phyloP scores from a whole-genome alignment of 2,113 vertebrate species.

The Carlito syrichta region DNA sequence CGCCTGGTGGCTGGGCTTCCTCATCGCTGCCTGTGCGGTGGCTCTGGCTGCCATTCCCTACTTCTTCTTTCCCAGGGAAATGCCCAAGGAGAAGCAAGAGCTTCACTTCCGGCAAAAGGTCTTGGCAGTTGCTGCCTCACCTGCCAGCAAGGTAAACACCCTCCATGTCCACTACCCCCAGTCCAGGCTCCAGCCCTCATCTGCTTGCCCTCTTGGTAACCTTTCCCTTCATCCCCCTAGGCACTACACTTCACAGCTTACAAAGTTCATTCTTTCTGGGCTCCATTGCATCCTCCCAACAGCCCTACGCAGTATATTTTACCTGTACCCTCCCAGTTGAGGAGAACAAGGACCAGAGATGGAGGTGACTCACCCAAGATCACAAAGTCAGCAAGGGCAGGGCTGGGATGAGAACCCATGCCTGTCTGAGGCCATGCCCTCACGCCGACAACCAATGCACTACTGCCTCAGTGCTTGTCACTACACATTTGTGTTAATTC shows the following conservation, averaged over 20 bases:
- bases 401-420: not conserved
- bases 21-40: constrained; percentile 87
- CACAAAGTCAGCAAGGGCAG: not conserved
- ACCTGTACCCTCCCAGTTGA: not conserved
- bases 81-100: constrained; percentile 86
- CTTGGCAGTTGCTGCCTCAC: not conserved
- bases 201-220: not conserved
- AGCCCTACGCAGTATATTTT: too few species aligned
- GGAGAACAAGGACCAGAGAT: not conserved
- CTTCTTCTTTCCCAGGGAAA: constrained; percentile 92
- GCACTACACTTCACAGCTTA: too few species aligned
- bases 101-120: constrained; percentile 26
- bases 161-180: fast-evolving
- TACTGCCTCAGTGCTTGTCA: not conserved
- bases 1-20: constrained; percentile 97
- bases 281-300: too few species aligned
- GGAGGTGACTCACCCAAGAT: not conserved
- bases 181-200: not conserved
- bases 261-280: not conserved
- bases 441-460: not conserved
- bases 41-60: constrained; percentile 89
- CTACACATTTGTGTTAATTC: not conserved
- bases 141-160: constrained; percentile 32
- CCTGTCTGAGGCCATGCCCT: not conserved
- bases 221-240: not conserved